phyloP scores from a whole-genome alignment of 2,797 vertebrate genomes.

The Trachurus trachurus region DNA sequence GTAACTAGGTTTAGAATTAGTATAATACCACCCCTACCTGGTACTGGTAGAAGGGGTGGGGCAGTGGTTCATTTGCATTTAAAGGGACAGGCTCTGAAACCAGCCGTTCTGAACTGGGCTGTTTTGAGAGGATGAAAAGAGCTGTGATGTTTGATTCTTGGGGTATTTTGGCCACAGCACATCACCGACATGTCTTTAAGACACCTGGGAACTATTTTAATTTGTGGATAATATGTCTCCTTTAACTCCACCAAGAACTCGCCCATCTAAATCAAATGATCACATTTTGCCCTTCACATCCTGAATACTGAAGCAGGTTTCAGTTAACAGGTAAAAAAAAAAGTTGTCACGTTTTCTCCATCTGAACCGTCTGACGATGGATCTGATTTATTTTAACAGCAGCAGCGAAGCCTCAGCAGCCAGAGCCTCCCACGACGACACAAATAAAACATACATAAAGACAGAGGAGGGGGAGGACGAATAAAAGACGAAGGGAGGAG shows the following conservation, averaged over 20 bases:
- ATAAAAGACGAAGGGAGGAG: slow-evolving; percentile 2
- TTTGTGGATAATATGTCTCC: too few species aligned
- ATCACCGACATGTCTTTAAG: too few species aligned
- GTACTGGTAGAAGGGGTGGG: too few species aligned
- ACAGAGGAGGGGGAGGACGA: neutral
- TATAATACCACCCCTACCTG: too few species aligned
- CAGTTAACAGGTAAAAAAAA: neutral
- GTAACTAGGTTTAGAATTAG: too few species aligned
- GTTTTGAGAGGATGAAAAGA: too few species aligned
- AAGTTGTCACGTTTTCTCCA: neutral
- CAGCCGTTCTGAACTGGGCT: too few species aligned
- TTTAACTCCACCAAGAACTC: neutral
- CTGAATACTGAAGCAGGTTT: neutral
- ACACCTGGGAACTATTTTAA: too few species aligned
- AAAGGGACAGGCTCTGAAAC: too few species aligned
- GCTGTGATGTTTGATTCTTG: too few species aligned
- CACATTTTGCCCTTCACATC: neutral
- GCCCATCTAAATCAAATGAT: neutral
- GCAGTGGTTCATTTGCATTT: too few species aligned
- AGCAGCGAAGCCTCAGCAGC: neutral
- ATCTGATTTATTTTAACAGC: neutral
- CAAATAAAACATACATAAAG: neutral
- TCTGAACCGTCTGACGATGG: neutral
- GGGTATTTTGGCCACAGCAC: too few species aligned
- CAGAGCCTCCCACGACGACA: neutral